Evolutionary conservation across 1,140 invertebrate species (phyloP), one percentile per base, ranked within the genome.

Genomic region (Rhagoletis zephyria): DNA sequence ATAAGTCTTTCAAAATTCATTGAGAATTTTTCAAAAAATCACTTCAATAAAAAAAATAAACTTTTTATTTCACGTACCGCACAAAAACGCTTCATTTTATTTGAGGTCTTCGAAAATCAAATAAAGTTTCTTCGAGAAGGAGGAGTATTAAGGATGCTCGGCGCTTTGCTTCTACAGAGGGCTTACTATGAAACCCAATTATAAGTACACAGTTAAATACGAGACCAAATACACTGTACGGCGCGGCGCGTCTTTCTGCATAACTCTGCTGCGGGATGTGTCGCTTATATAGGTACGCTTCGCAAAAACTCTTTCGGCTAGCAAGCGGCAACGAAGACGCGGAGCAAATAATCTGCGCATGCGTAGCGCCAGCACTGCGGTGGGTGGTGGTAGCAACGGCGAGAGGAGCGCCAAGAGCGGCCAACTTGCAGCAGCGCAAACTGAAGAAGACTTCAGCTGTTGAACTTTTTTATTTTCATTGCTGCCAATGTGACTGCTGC

Each of bases 221-320:
- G 45, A 42, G 42, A 85, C 85, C 86, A 87, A 67, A 67, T 87
- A 64, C 40, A 89, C 85, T 87, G 90, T 91, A 90, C 77, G 89
- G 91, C 91, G 90, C 91, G 91, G 89, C 90, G 91, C 89, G 90
- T 91, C 90, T 91, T 91, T 89, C 91, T 92, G 91, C 91, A 91
- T 91, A 90, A 89, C 90, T 91, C 90, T 90, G 89, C 89, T 90
- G 89, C 89, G 90, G 89, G 90, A 90, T 90, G 90, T 90, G 91
- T 90, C 91, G 89, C 90, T 92, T 92, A 91, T 92, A 92, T 92
- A 92, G 91, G 88, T 89, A 89, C 90, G 90, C 60, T 40, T 74
- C n/a, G 45, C 45, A 77, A 81, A 74, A 87, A 81, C 74, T 48
- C 48, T 81, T 81, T 81, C 48, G 74, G 74, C 74, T 14, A 86